These are phyloP conservation scores for Leucoma salicis DNA, from an alignment of 2,888 invertebrate species.

Conservation along the genomic window DNA sequence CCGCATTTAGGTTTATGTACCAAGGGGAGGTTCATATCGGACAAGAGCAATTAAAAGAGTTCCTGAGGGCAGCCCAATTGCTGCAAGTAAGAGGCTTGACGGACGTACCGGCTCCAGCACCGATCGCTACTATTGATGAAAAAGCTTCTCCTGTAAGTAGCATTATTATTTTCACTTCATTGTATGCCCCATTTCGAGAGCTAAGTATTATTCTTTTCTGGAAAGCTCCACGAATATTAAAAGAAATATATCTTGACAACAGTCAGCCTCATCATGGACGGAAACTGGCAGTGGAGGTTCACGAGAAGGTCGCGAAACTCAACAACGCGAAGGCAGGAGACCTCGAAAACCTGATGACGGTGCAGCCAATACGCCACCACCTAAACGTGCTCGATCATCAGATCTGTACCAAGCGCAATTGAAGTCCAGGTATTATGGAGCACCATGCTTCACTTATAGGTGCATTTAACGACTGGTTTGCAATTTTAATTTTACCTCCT, in stretches of 20 bases:
- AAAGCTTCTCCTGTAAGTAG: conserved; percentile 86
- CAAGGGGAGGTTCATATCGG: conserved; percentile 95
- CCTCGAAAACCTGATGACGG: conserved; percentile 77
- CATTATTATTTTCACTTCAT: background rate
- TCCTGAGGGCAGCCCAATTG: conserved; percentile 93
- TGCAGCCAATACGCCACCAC: conserved; percentile 82
- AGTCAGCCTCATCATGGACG: conserved; percentile 77
- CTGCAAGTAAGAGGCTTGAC: conserved; percentile 93
- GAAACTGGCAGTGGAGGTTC: conserved; percentile 72
- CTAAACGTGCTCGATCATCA: conserved; percentile 87
- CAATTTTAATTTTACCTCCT: too few relatives aligned
- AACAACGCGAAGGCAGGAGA: conserved; percentile 70
- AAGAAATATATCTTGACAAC: conserved; percentile 10
- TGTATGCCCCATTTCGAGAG: conserved; percentile 16
- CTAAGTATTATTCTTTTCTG: background rate
- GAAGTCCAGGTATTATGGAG: conserved; percentile 71
- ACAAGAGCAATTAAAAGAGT: conserved; percentile 92
- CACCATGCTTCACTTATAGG: too few relatives aligned
- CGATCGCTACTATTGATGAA: conserved; percentile 79
- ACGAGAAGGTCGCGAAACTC: conserved; percentile 62
- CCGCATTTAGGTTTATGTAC: conserved; percentile 93
- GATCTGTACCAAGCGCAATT: conserved; percentile 85
- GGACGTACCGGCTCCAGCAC: conserved; percentile 86
- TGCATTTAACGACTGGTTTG: too few relatives aligned
- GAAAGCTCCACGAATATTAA: background rate